Conservation (phyloP, 2,113 vertebrate species). For the Pongo pygmaeus region DNA sequence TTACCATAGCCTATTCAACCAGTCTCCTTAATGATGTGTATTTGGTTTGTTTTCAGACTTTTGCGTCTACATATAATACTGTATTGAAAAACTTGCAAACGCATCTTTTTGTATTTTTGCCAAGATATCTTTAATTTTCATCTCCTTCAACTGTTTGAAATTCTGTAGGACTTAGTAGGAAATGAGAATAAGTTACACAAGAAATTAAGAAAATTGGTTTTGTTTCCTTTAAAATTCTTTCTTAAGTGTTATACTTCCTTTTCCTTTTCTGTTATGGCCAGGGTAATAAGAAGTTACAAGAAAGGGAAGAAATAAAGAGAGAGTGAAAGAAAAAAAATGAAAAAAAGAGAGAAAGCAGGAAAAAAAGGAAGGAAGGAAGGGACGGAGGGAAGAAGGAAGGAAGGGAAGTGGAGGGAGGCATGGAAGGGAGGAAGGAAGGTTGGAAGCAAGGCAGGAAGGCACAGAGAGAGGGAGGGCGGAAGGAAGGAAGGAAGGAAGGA, state of each 20-base stretch:
- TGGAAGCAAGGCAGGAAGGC: fast-evolving
- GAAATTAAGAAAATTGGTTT: not conserved
- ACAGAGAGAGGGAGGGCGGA: fast-evolving
- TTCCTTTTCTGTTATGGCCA: not conserved
- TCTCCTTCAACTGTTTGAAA: not conserved
- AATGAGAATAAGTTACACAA: not conserved
- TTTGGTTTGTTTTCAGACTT: not conserved
- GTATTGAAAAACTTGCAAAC: not conserved
- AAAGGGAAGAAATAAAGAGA: not conserved
- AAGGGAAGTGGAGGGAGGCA: too few species aligned
- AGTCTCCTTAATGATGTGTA: not conserved
- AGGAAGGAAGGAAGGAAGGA: too few species aligned
- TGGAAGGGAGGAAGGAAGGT: too few species aligned
- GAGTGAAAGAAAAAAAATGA: not conserved
- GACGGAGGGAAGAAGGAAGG: too few species aligned
- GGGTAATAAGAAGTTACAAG: not conserved
- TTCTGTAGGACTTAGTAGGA: not conserved
- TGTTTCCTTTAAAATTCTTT: not conserved
- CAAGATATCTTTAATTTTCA: not conserved
- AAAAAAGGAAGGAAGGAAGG: too few species aligned
- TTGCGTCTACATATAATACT: not conserved
- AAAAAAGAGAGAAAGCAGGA: too few species aligned
- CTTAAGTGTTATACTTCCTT: not conserved
- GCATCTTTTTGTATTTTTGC: not conserved
- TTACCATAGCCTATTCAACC: not conserved